These are phyloP conservation scores for Drosophila sproati DNA, from an alignment of 1,140 invertebrate genomes.

Conservation along the genomic window DNA sequence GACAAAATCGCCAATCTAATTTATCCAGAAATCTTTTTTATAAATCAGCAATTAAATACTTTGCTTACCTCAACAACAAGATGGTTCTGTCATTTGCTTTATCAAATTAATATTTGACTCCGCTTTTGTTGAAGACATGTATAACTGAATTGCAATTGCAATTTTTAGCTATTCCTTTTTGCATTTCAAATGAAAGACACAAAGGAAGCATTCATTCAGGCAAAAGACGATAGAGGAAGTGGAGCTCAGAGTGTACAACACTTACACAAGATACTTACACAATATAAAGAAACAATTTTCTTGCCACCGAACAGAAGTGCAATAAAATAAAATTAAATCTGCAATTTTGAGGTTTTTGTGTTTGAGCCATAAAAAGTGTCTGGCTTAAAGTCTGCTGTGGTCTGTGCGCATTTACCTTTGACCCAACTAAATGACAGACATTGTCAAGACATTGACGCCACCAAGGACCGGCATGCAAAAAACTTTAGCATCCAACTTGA, in stretches of 20 bases:
- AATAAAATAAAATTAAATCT: conserved; percentile 84
- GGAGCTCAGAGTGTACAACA: not conserved
- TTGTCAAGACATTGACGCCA: conserved; percentile 16
- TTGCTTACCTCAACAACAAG: not conserved
- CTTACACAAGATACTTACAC: conserved; percentile 10
- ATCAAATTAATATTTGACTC: not conserved
- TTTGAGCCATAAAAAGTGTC: conserved; percentile 74
- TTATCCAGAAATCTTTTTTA: not conserved
- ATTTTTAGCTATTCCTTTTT: conserved; percentile 36
- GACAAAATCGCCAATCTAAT: too few species aligned
- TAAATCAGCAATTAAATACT: not conserved
- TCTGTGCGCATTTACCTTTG: conserved; percentile 62
- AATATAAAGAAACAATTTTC: conserved; percentile 77
- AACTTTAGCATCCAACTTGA: conserved; percentile 56
- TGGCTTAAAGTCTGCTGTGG: conserved; percentile 55
- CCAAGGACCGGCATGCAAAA: conserved; percentile 55
- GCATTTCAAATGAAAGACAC: conserved; percentile 44
- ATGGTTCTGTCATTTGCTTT: not conserved
- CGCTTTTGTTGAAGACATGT: not conserved
- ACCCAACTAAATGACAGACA: conserved; percentile 70
- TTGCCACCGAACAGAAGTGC: conserved; percentile 51
- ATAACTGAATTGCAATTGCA: conserved; percentile 13
- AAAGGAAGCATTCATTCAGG: not conserved
- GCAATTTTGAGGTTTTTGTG: conserved; percentile 78
- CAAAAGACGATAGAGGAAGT: not conserved